Evolutionary conservation across 2,888 invertebrate genomes (phyloP), one percentile per base, ranked within the genome.

Genomic region (Ichneumon xanthorius): DNA sequence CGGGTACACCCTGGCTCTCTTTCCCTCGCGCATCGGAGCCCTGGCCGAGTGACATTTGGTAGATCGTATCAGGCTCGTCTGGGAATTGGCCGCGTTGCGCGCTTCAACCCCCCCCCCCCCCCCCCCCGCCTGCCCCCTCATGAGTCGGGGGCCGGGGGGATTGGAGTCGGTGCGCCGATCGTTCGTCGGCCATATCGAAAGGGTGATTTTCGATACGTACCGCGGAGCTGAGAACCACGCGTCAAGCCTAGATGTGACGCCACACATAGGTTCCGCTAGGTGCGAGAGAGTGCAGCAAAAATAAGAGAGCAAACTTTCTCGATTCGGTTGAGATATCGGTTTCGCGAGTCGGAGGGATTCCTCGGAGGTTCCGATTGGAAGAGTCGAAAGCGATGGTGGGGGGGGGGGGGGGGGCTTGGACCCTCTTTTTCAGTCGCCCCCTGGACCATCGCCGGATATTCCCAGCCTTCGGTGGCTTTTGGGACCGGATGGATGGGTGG

Each of bases 41-140:
- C 90, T 94, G 92, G 89, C 91, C 93, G 90, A 94, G 94, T 94
- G 87, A 92, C 92, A 91, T 92, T 93, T 92, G 89, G 89, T 89
- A 88, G 89, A 89, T 90, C 87, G 88, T 90, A 91, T 92, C 91
- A 88, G 87, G 82, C 86, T 88, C 88, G 86, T 86, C 85, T 80
- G 82, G 87, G 87, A 86, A 87, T 85, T 87, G 87, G 90, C 91
- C 88, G 75, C 76, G 80, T 82, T 84, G 81, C 79, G 72, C 73
- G 72, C 73, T 78, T 70, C 75, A 65, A 45, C 50, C 80, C 22
- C 22, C 53, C 55, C 22, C 33, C 19, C 19, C 11, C 19, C 70
- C 70, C 76, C 61, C 22, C 22, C 22, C 22, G 22, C 19, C 26
- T 19, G 30, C 40, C 7, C 40, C 45, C 45, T 45, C 16, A 45